Base-by-base conservation (phyloP, 2,888 invertebrate species). In the Diaprepes abbreviatus region DNA sequence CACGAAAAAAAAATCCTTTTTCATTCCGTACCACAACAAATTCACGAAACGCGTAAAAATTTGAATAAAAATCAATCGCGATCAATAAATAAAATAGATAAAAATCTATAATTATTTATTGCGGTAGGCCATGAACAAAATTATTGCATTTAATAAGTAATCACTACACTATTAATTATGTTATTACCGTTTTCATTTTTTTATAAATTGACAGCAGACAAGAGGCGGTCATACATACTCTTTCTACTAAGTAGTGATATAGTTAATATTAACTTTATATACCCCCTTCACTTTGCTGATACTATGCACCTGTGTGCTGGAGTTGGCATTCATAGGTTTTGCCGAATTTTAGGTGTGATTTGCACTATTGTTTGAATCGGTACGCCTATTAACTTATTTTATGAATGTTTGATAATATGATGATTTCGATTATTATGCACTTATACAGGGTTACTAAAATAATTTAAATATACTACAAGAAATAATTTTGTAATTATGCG, bases 231-330 rank as follows among this genome's bases (percentile, higher is more conserved):
- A 43, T 64, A 50, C 43, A 43, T 64, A 50, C 31, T 48, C 55
- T 54, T 55, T 64, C 54, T 35, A 63, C 63, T 64, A 55, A 36
- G 52, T 50, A 36, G 52, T 40, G 36, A 28, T 40, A 50, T 50
- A 7, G 36, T 45, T 43, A 64, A 54, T 64, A 55, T 17, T 64
- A 64, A 55, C 17, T 55, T 64, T 64, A 64, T 64, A 64, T 64
- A 64, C 55, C 55, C 64, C 64, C 55, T 55, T 64, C 55, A 62
- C 62, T 62, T 62, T 50, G 50, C 16, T n/a, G 31, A 59, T 59
- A 43, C 31, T 17, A 40, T 59, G 45, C 59, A 40, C 43, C 59
- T 43, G 59, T 43, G 19, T 24, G 16, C 1, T n/a, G 7, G 17
- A 43, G 7, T 17, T 43, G 43, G 19, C 43, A 43, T 43, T 43